A percentile compares a stretch with the other conserved stretches of the same genome.
Evolutionary conservation across 2,797 vertebrate genomes (phyloP).

Genomic region (Enteromius mattozi): DNA sequence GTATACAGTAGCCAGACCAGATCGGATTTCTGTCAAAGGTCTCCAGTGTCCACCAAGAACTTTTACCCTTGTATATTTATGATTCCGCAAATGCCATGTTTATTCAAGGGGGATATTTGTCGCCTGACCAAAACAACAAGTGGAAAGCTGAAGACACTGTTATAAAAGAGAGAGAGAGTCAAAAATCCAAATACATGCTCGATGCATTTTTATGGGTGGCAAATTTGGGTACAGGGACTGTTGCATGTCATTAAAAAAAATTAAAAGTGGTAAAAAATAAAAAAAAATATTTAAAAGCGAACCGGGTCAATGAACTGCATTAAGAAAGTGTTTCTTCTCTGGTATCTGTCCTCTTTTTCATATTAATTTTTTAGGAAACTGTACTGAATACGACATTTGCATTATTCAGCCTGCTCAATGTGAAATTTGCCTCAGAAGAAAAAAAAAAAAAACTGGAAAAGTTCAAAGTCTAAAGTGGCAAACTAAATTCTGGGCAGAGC

Average conservation of each 20-base stretch:
- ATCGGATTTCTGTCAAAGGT: conserved; percentile 2
- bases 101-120: conserved; percentile 33
- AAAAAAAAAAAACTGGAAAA: not conserved
- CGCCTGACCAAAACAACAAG: conserved; percentile 4
- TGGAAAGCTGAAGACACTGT: not conserved
- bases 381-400: not conserved
- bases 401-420: not conserved
- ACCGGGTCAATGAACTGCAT: not conserved
- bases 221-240: not conserved
- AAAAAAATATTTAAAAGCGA: not conserved
- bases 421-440: not conserved
- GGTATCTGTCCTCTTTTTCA: not conserved
- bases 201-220: not conserved
- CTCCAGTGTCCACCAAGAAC: conserved; percentile 19
- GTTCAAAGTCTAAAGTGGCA: conserved; percentile 34
- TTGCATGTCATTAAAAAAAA: too few species aligned
- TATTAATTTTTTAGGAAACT: not conserved
- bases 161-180: not conserved
- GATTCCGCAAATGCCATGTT: conserved; percentile 22
- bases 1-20: not conserved
- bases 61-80: conserved; percentile 20
- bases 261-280: not conserved
- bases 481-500: not conserved
- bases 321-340: not conserved
- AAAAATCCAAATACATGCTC: not conserved